Conservation (phyloP, 2,113 vertebrate genomes). For the Sinosuthora webbiana region DNA sequence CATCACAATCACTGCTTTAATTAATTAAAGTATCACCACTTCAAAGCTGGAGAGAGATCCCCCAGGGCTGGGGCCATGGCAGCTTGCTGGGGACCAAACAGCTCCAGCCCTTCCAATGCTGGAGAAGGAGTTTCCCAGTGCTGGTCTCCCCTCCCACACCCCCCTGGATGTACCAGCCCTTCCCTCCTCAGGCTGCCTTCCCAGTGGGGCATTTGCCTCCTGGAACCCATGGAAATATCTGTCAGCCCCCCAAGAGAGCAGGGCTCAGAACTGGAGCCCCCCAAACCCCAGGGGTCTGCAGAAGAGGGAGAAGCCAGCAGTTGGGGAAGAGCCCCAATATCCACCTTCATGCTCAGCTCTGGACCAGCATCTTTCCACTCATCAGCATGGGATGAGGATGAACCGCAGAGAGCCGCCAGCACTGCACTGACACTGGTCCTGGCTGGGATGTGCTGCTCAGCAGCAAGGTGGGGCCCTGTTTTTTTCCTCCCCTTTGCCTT, state of each 20-base stretch:
- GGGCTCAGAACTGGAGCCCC: neutral
- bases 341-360: neutral
- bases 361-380: neutral
- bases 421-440: rapidly evolving
- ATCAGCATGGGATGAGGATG: rapidly evolving
- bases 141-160: neutral
- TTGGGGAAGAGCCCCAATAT: rapidly evolving
- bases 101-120: neutral
- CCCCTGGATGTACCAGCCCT: neutral
- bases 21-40: neutral
- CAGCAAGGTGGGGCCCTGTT: neutral
- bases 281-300: rapidly evolving
- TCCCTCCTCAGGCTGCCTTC: rapidly evolving
- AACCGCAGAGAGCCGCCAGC: rapidly evolving
- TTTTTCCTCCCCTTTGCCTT: neutral
- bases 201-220: rapidly evolving
- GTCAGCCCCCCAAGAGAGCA: rapidly evolving
- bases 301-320: rapidly evolving
- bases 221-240: neutral
- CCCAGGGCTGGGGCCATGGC: neutral
- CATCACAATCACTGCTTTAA: neutral
- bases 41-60: neutral
- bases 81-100: neutral
- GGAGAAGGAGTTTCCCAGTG: rapidly evolving
- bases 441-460: neutral